Evolutionary conservation across 2,113 vertebrate species (phyloP), one percentile per base, ranked within the genome.

Genomic region (Synodontis membranacea): DNA sequence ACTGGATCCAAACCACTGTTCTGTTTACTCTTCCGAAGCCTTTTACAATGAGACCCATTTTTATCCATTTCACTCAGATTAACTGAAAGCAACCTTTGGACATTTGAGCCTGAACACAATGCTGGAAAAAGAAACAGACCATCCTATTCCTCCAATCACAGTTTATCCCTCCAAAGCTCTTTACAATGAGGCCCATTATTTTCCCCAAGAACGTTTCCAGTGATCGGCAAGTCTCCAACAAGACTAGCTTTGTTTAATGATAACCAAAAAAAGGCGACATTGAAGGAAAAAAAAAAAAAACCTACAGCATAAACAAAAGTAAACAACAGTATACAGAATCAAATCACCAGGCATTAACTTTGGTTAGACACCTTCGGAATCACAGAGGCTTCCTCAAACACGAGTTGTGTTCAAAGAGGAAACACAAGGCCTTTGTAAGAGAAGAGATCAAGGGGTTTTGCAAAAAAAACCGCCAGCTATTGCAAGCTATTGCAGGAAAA

Each of bases 401-500:
- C 1, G 34, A 76, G 17, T 4, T 56, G 42, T n/a, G 31, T 62
- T 85, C 39, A 50, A 64, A 86, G 50, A 85, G 58, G 84, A 66
- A 70, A 62, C 72, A 76, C 42, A 11, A 86, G 64, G 23, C 48
- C 34, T 86, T 58, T 70, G 62, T 56, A 14, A 80, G 44, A 68
- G 34, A 44, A 12, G 37, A 86, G 50, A 86, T 86, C 85, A 81
- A 86, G 64, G 34, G 78, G 42, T 54, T 74, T 46, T 74, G 78
- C 85, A 86, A 72, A 58, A 42, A 21, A 50, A 76, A 76, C 37
- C 78, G 82, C 64, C 78, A 46, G 37, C 84, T n/a, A 58, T 31
- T 75, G 66, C 80, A 75, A 82, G 66, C 54, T 21, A 60, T 10
- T 82, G 80, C 86, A 86, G 80, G 54, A 74, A 87, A 66, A 39